Percentiles rank a stretch among this genome's conserved stretches.
These are phyloP conservation scores for Parapsyche elsis DNA, from an alignment of 1,140 invertebrate species.

Conservation along the genomic window DNA sequence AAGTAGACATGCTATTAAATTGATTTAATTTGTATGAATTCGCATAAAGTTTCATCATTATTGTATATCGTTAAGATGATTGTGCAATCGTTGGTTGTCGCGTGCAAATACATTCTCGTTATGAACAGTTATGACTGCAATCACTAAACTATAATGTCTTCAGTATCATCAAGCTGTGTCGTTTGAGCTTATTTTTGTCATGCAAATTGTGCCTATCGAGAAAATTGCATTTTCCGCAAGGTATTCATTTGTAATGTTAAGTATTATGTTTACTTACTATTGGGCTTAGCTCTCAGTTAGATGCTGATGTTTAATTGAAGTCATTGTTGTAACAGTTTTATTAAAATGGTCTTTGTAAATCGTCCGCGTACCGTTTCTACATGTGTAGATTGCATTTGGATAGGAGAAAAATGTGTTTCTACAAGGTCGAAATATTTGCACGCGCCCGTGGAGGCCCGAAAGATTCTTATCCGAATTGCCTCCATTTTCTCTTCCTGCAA, in stretches of 20 bases:
- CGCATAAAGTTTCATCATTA: background rate
- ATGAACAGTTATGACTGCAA: constrained; percentile 7
- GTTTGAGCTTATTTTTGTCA: no score
- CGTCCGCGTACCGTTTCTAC: background rate
- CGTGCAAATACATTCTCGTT: background rate
- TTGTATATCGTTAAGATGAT: background rate
- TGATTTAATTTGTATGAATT: background rate
- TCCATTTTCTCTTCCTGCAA: constrained; percentile 24
- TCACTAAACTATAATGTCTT: background rate
- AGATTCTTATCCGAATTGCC: constrained; percentile 1
- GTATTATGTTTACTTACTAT: no score
- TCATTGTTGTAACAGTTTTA: no score
- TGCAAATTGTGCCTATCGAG: no score
- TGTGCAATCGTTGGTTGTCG: background rate
- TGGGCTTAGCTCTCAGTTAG: no score
- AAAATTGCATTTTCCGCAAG: no score
- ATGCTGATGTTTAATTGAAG: no score
- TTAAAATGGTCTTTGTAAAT: background rate
- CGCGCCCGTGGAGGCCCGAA: background rate
- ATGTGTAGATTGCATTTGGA: background rate
- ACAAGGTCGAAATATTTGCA: constrained; percentile 6
- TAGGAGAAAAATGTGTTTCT: constrained; percentile 17
- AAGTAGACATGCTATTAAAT: background rate
- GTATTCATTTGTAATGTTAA: no score
- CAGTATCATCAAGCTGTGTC: no score